These are phyloP conservation scores for Lophotriccus pileatus DNA, from an alignment of 2,797 vertebrate genomes.

Conservation along the genomic window DNA sequence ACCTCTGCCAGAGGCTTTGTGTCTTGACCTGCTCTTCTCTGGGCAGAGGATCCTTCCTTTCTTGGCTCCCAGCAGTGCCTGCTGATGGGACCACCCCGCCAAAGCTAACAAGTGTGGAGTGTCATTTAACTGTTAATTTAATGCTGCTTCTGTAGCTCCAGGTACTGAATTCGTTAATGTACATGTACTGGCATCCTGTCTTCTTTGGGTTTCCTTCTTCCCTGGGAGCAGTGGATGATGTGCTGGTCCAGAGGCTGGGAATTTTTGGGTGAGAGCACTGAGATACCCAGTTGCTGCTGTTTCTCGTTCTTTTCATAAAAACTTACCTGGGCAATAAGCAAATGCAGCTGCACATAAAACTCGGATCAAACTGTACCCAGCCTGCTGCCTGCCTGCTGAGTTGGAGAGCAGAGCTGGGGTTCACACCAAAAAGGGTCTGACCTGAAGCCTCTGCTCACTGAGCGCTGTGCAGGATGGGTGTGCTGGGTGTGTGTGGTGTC, in stretches of 20 bases:
- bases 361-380: not conserved
- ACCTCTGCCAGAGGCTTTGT: not conserved
- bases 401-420: not conserved
- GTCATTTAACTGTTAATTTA: not conserved
- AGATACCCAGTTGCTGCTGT: not conserved
- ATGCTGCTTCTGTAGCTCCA: not conserved
- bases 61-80: not conserved
- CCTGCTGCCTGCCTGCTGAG: not conserved
- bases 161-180: not conserved
- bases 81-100: not conserved
- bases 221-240: not conserved
- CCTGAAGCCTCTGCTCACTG: rapidly evolving
- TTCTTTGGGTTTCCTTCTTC: not conserved
- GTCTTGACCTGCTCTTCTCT: not conserved
- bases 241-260: not conserved
- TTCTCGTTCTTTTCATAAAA: not conserved
- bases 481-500: rapidly evolving
- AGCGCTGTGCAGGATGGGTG: rapidly evolving
- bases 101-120: not conserved
- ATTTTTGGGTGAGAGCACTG: not conserved
- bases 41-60: not conserved
- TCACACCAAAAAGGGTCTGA: not conserved
- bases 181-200: rapidly evolving
- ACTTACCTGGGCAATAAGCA: not conserved
- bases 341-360: not conserved